These are phyloP conservation scores for Abscondita cerata DNA, from an alignment of 2,888 invertebrate genomes.

Conservation along the genomic window DNA sequence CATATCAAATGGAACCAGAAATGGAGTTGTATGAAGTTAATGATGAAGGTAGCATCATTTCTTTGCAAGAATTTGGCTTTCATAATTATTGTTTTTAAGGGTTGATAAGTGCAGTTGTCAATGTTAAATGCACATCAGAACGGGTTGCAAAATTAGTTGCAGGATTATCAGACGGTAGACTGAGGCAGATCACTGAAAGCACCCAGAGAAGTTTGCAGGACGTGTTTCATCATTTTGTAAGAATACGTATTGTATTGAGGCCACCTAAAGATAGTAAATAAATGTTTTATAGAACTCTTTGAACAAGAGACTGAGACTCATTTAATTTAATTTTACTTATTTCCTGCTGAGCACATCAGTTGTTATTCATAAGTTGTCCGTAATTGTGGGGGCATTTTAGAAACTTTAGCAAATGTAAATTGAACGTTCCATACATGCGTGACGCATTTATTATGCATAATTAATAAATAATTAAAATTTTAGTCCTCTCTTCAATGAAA, in stretches of 20 bases:
- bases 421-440: too few species aligned
- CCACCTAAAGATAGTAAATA: slow-evolving; percentile 21
- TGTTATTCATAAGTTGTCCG: too few species aligned
- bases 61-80: background rate
- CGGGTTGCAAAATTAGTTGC: slow-evolving; percentile 71
- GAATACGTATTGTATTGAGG: slow-evolving; percentile 49
- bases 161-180: slow-evolving; percentile 71
- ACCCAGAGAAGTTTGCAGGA: slow-evolving; percentile 54
- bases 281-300: too few species aligned
- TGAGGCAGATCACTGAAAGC: slow-evolving; percentile 72
- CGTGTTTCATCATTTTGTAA: slow-evolving; percentile 52
- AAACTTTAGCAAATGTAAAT: too few species aligned
- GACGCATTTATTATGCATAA: too few species aligned
- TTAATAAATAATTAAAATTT: too few species aligned
- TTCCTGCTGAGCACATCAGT: too few species aligned
- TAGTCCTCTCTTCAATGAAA: too few species aligned
- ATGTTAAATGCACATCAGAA: slow-evolving; percentile 68
- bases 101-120: slow-evolving; percentile 64
- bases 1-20: slow-evolving; percentile 73
- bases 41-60: slow-evolving; percentile 56
- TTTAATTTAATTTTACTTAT: too few species aligned
- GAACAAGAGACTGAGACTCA: too few species aligned
- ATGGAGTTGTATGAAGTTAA: slow-evolving; percentile 73
- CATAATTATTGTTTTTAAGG: slow-evolving; percentile 54
- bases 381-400: too few species aligned